Percentiles rank a stretch among this genome's conserved stretches.
phyloP scores from a whole-genome alignment of 2,888 invertebrate species.

The Euplexia lucipara region DNA sequence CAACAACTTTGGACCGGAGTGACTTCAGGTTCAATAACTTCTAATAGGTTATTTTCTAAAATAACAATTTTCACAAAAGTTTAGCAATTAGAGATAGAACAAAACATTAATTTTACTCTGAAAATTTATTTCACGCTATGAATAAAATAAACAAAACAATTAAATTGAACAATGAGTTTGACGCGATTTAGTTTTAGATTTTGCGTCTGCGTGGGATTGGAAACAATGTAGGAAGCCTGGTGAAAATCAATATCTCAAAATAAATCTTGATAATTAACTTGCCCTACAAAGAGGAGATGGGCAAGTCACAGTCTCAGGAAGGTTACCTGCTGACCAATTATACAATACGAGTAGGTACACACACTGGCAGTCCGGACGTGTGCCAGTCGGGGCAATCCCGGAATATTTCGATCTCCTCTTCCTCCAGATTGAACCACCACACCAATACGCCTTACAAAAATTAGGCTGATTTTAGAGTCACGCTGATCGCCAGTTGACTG shows the following conservation, averaged over 20 bases:
- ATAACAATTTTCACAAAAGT: slow-evolving; percentile 7
- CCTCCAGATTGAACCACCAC: background rate
- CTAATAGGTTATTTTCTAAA: slow-evolving; percentile 10
- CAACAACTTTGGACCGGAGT: background rate
- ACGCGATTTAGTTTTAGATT: slow-evolving; percentile 6
- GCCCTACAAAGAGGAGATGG: background rate
- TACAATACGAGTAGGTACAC: too few relatives aligned
- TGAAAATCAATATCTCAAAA: background rate
- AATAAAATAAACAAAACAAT: slow-evolving; percentile 31
- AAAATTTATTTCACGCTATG: slow-evolving; percentile 24
- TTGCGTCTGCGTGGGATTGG: background rate
- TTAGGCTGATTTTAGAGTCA: too few relatives aligned
- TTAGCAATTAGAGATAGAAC: slow-evolving; percentile 7
- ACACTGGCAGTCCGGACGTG: background rate
- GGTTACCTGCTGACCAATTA: background rate
- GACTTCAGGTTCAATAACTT: slow-evolving; percentile 14
- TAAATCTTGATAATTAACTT: background rate
- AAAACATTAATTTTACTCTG: slow-evolving; percentile 16
- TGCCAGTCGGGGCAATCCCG: background rate
- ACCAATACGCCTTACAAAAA: background rate
- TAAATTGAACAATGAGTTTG: background rate
- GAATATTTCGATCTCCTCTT: background rate
- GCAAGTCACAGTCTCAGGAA: background rate
- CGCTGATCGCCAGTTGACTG: too few relatives aligned
- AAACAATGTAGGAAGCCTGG: background rate